These are phyloP conservation scores for Rhogogaster chlorosoma DNA, from an alignment of 2,888 invertebrate genomes.

Conservation along the genomic window DNA sequence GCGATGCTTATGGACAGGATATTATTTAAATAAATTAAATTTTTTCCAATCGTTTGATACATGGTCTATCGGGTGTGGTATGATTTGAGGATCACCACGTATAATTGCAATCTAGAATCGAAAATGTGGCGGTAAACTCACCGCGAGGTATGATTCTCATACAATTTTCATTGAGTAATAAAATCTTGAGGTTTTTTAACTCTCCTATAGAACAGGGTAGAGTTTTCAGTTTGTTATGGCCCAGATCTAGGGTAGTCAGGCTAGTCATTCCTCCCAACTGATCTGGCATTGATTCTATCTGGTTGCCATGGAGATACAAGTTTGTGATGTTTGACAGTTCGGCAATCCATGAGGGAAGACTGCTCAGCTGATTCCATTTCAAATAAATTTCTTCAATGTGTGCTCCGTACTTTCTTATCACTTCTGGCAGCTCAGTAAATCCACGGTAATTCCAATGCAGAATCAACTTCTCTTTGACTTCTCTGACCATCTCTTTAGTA, in stretches of 20 bases:
- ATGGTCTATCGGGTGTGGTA: too few relatives aligned
- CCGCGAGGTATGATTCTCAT: conserved; percentile 67
- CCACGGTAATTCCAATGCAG: conserved; percentile 77
- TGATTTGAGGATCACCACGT: too few relatives aligned
- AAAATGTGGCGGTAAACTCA: conserved; percentile 57
- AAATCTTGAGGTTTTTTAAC: conserved; percentile 64
- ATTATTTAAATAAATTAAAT: too few relatives aligned
- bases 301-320: conserved; percentile 72
- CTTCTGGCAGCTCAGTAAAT: conserved; percentile 71
- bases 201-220: conserved; percentile 65
- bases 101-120: too few relatives aligned
- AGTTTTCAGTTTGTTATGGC: conserved; percentile 65
- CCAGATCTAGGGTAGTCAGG: conserved; percentile 70
- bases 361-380: conserved; percentile 73
- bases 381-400: conserved; percentile 75
- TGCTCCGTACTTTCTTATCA: conserved; percentile 67
- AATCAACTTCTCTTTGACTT: conserved; percentile 72
- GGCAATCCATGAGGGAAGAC: conserved; percentile 69
- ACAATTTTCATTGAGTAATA: conserved; percentile 67
- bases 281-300: conserved; percentile 66
- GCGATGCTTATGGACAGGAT: too few relatives aligned
- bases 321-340: conserved; percentile 71
- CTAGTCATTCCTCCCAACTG: conserved; percentile 66
- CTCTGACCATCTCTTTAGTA: conserved; percentile 70
- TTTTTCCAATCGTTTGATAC: too few relatives aligned